phyloP scores from a whole-genome alignment of 2,888 invertebrate genomes.

The Caenorhabditis parvicauda region DNA sequence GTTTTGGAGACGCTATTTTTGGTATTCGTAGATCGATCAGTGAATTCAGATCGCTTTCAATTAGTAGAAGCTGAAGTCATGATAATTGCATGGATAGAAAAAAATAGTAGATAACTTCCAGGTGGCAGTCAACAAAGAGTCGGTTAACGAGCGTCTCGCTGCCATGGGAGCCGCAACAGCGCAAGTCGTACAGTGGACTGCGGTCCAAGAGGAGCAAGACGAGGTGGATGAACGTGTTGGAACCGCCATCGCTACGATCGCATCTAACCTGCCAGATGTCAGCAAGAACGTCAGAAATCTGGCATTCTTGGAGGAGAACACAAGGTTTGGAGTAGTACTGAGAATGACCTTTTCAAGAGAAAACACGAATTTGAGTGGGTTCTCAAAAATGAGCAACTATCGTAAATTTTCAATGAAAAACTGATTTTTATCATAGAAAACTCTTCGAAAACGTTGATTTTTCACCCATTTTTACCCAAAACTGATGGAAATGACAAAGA shows the following conservation, averaged over 20 bases:
- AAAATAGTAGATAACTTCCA: conserved; percentile 88
- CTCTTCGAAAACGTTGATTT: too few relatives aligned
- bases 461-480: too few relatives aligned
- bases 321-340: conserved; percentile 44
- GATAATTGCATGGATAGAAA: conserved; percentile 76
- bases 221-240: conserved; percentile 88
- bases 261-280: conserved; percentile 92
- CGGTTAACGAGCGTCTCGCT: conserved; percentile 91
- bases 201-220: conserved; percentile 78
- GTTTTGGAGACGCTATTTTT: too few relatives aligned
- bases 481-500: too few relatives aligned
- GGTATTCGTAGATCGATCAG: too few relatives aligned
- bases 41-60: too few relatives aligned
- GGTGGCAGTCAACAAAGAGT: conserved; percentile 90
- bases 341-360: neutral
- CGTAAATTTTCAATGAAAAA: neutral
- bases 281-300: conserved; percentile 86
- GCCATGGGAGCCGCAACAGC: conserved; percentile 99
- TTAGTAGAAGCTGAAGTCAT: too few relatives aligned
- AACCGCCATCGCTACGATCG: conserved; percentile 93
- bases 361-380: neutral
- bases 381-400: neutral
- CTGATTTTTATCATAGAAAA: too few relatives aligned
- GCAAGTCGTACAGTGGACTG: conserved; percentile 84
- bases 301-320: conserved; percentile 84